Conservation (phyloP, 2,113 vertebrate genomes). For the Phrynosoma platyrhinos region DNA sequence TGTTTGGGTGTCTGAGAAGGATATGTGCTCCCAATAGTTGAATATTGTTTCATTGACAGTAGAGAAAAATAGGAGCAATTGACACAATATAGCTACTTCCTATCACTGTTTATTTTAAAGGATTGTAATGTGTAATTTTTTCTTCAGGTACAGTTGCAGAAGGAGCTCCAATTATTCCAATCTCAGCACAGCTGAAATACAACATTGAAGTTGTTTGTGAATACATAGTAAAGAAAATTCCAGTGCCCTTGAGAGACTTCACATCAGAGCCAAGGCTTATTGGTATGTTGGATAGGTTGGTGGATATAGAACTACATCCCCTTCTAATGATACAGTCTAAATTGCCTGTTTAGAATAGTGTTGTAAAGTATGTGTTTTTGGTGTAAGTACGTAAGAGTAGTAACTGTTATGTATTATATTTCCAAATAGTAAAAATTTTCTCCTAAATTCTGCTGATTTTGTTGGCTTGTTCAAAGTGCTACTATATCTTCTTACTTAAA, state of each 20-base stretch:
- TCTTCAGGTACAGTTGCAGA: slow-evolving; percentile 93
- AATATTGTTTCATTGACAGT: not conserved
- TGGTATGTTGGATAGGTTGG: slow-evolving; percentile 76
- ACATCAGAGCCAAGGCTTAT: slow-evolving; percentile 96
- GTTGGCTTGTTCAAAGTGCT: not conserved
- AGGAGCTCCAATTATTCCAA: slow-evolving; percentile 98
- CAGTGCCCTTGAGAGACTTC: slow-evolving; percentile 95
- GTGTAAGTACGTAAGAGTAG: not conserved
- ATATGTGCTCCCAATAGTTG: not conserved
- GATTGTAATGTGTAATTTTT: slow-evolving; percentile 43
- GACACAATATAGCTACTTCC: not conserved
- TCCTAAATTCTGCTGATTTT: not conserved
- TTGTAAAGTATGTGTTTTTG: not conserved
- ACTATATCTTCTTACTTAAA: not conserved
- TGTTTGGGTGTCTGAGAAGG: too few species aligned
- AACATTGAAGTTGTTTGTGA: slow-evolving; percentile 99
- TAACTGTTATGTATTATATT: not conserved
- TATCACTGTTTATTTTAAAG: not conserved
- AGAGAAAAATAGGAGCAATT: not conserved
- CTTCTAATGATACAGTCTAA: not conserved
- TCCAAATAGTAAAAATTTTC: not conserved
- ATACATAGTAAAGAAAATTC: slow-evolving; percentile 99
- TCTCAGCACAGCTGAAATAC: slow-evolving; percentile 97
- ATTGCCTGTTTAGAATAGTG: rapidly evolving
- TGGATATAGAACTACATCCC: rapidly evolving